A percentile compares a stretch with the other conserved stretches of the same genome.
Evolutionary conservation across 2,113 vertebrate species (phyloP).

Genomic region (Limanda limanda): DNA sequence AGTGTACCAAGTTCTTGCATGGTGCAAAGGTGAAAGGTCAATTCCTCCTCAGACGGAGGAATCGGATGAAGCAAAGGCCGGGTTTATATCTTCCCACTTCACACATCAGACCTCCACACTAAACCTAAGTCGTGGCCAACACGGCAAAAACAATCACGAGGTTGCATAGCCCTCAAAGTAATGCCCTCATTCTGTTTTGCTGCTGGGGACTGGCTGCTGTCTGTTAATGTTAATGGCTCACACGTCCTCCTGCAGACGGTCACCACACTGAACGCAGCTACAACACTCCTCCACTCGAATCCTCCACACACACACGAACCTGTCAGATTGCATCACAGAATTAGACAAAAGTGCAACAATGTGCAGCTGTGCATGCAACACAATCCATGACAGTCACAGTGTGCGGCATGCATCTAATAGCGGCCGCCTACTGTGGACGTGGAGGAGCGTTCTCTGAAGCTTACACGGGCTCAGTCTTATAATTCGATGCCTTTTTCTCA

Average conservation of each 20-base stretch:
- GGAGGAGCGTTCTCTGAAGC: constrained; percentile 31
- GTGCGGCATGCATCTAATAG: constrained; percentile 4
- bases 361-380: constrained; percentile 59
- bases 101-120: constrained; percentile 4
- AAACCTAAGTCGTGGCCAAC: neutral
- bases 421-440: constrained; percentile 10
- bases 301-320: constrained; percentile 10
- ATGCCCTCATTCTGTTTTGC: neutral
- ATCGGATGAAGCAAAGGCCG: constrained; percentile 25
- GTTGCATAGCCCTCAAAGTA: neutral
- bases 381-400: constrained; percentile 18
- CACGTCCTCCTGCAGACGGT: neutral
- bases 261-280: neutral
- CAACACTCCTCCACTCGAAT: constrained; percentile 4
- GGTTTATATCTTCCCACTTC: constrained; percentile 13
- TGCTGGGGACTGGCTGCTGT: neutral
- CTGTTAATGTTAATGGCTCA: neutral
- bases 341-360: constrained; percentile 11
- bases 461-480: constrained; percentile 4
- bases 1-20: constrained; percentile 16
- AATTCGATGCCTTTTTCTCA: constrained; percentile 22
- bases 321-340: constrained; percentile 42
- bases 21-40: constrained; percentile 46
- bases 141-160: neutral
- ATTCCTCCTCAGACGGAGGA: constrained; percentile 18